phyloP scores from a whole-genome alignment of 1,140 invertebrate species.

The Bombus balteatus region DNA sequence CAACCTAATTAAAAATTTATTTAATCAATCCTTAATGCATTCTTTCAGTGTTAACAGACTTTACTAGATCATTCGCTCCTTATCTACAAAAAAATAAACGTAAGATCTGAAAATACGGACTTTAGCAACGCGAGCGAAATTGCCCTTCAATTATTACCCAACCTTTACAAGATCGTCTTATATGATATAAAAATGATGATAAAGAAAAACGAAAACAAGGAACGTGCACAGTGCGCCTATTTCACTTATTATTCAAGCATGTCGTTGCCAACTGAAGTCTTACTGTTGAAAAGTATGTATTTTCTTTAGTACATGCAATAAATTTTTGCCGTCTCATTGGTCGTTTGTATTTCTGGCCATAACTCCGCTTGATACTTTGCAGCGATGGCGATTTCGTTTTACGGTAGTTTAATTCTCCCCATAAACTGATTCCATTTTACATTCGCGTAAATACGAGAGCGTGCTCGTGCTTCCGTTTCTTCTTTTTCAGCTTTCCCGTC shows the following conservation, averaged over 20 bases:
- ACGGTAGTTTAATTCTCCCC: slow-evolving; percentile 57
- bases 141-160: neutral
- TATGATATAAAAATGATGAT: slow-evolving; percentile 7
- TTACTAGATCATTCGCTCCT: neutral
- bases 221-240: neutral
- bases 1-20: neutral
- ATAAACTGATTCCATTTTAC: slow-evolving; percentile 64
- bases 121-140: neutral
- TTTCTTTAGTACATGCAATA: slow-evolving; percentile 47
- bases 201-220: neutral
- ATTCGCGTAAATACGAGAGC: slow-evolving; percentile 45
- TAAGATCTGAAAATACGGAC: neutral
- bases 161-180: neutral
- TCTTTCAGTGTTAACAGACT: neutral
- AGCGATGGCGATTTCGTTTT: slow-evolving; percentile 55
- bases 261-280: slow-evolving; percentile 26
- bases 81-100: neutral
- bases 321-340: slow-evolving; percentile 60
- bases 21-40: neutral
- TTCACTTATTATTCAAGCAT: slow-evolving; percentile 41
- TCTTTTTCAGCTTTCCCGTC: neutral
- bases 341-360: slow-evolving; percentile 65
- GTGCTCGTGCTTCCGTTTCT: slow-evolving; percentile 29
- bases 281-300: slow-evolving; percentile 35
- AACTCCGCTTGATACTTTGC: slow-evolving; percentile 60